phyloP scores from a whole-genome alignment of 2,113 vertebrate genomes.

The Silurus glanis region DNA sequence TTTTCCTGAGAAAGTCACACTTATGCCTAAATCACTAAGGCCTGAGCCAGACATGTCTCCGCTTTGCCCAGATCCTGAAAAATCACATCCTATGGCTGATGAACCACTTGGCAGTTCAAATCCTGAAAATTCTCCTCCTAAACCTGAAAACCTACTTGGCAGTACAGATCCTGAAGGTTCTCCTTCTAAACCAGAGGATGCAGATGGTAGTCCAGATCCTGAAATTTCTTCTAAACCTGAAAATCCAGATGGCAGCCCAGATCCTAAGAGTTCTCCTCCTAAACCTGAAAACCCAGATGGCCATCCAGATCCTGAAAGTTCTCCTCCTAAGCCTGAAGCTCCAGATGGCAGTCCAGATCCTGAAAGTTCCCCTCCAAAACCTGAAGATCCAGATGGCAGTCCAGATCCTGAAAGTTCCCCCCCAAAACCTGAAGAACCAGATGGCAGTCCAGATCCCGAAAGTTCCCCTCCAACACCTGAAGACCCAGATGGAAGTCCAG shows the following conservation, averaged over 20 bases:
- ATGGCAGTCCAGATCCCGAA: neutral
- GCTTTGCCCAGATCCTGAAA: conserved; percentile 30
- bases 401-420: conserved; percentile 26
- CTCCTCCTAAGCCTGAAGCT: neutral
- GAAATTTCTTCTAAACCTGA: neutral
- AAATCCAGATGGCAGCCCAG: neutral
- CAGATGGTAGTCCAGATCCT: neutral
- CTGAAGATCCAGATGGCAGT: conserved; percentile 17
- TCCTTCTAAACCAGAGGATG: neutral
- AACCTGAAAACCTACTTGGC: neutral
- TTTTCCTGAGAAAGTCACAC: conserved; percentile 59
- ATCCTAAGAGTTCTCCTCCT: neutral
- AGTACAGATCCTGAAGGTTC: conserved; percentile 9
- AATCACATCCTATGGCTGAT: neutral
- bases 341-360: conserved; percentile 39
- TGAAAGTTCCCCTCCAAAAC: neutral
- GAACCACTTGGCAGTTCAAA: neutral
- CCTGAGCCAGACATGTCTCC: conserved; percentile 62
- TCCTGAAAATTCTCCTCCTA: neutral
- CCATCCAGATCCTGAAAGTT: conserved; percentile 59
- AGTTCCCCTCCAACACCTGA: neutral
- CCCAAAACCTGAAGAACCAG: conserved; percentile 12
- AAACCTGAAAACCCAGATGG: conserved; percentile 36
- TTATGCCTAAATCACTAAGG: conserved; percentile 55
- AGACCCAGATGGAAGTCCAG: neutral